phyloP scores from a whole-genome alignment of 1,140 invertebrate genomes.

The Oppia nitens region DNA sequence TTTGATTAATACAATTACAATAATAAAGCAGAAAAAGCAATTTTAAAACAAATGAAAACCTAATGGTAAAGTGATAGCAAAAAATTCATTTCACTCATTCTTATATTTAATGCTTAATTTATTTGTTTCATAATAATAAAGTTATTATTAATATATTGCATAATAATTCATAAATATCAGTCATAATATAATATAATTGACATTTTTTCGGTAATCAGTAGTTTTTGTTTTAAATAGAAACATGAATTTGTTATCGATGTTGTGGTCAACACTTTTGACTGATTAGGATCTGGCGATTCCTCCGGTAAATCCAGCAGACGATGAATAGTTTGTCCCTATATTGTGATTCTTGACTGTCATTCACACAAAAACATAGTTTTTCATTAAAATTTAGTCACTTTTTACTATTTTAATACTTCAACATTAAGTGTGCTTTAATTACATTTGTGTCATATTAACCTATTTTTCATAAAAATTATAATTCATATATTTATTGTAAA shows the following conservation, averaged over 20 bases:
- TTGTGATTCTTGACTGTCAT: background rate
- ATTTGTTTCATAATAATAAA: too few relatives aligned
- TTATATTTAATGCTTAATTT: too few relatives aligned
- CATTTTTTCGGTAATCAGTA: background rate
- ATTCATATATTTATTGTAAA: too few relatives aligned
- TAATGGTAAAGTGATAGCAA: background rate
- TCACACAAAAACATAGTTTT: background rate
- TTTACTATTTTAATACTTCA: too few relatives aligned
- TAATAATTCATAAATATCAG: constrained; percentile 12
- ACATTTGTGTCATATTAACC: too few relatives aligned
- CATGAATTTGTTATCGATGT: background rate
- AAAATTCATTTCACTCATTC: too few relatives aligned
- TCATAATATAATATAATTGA: background rate
- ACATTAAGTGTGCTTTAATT: too few relatives aligned
- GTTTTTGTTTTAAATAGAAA: background rate
- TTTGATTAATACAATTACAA: background rate
- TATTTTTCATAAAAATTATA: too few relatives aligned
- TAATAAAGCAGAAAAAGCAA: background rate
- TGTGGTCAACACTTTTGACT: background rate
- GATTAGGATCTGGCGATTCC: background rate
- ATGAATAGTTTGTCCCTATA: background rate
- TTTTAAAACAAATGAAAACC: too few relatives aligned
- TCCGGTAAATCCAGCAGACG: background rate
- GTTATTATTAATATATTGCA: too few relatives aligned
- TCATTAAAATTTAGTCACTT: background rate